Evolutionary conservation across 2,888 invertebrate genomes (phyloP), one percentile per base, ranked within the genome.

Genomic region (Timema cristinae): DNA sequence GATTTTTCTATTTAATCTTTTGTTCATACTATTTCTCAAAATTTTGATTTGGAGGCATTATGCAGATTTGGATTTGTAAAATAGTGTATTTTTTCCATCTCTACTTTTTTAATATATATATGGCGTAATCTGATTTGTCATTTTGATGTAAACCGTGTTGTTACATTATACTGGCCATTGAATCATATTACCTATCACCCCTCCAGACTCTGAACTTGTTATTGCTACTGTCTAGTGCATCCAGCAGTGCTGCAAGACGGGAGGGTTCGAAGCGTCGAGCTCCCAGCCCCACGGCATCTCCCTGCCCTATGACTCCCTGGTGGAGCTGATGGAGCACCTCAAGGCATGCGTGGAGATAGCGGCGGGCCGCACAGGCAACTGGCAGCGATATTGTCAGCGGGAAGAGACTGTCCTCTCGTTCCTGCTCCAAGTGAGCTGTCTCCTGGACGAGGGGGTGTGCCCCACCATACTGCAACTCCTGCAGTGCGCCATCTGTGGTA

Each of bases 281-380:
- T 79, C 84, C 9, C 79, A 82, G 2, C 85, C 85, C 51, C 85
- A 84, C 74, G 82, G 84, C 1, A 83, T 87, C 59, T 85, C 85
- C 75, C 85, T 95, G 15, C 89, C 92, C 0, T 97, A 97, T 79
- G 96, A 97, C 82, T 90, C 92, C 7, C 87, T 97, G n/a, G 96
- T 97, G 7, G 93, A 93, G 77, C 86, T 98, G 72, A 95, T 98
- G 79, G 98, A 98, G 78, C 96, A 97, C 82, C 85, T 98, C 75
- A 97, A 97, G 84, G 91, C 93, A 6, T 97, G 97, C 78, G 90
- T 93, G 69, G 98, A 98, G 82, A 94, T 98, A 72, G 97, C 97
- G 52, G 89, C 91, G 69, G 90, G 91, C 70, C 90, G 98, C 70
- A 95, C 96, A 0, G 91, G 93, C 77, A 98, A 98, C 84, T 98